Evolutionary conservation across 2,113 vertebrate species (phyloP).

Genomic region (Bungarus multicinctus): DNA sequence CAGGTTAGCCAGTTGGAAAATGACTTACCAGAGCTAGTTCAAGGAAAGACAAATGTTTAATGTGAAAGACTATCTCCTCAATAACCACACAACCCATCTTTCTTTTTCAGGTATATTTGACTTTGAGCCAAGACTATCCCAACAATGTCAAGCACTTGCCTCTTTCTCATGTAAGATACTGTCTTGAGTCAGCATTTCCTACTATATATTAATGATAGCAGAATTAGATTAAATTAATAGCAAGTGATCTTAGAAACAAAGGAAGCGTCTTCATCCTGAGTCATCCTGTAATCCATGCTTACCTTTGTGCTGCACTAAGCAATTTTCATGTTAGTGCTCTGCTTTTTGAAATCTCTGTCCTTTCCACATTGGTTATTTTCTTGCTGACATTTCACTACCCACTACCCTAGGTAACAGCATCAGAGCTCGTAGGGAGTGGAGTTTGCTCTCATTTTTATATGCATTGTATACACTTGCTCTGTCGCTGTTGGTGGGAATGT

Average conservation of each 20-base stretch:
- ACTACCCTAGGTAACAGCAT: no score
- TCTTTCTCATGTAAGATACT: not conserved
- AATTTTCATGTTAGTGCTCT: not conserved
- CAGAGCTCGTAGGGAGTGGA: no score
- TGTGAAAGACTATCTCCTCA: not conserved
- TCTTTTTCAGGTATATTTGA: not conserved
- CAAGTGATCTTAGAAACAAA: not conserved
- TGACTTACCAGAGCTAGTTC: not conserved
- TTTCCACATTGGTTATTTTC: no score
- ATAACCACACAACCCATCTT: no score
- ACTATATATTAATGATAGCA: not conserved
- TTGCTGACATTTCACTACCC: no score
- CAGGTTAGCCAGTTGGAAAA: not conserved
- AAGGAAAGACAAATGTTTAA: not conserved
- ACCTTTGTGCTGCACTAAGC: not conserved
- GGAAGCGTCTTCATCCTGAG: not conserved
- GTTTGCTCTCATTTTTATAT: no score
- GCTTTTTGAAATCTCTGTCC: not conserved
- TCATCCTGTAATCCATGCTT: not conserved
- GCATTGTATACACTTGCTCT: no score
- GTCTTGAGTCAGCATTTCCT: not conserved
- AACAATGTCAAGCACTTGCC: not conserved
- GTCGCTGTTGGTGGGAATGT: no score
- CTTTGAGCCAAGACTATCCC: not conserved
- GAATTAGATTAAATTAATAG: not conserved